These are phyloP conservation scores for Galaxea fascicularis DNA, from an alignment of 92 coral and sea anemone genomes.

Conservation along the genomic window DNA sequence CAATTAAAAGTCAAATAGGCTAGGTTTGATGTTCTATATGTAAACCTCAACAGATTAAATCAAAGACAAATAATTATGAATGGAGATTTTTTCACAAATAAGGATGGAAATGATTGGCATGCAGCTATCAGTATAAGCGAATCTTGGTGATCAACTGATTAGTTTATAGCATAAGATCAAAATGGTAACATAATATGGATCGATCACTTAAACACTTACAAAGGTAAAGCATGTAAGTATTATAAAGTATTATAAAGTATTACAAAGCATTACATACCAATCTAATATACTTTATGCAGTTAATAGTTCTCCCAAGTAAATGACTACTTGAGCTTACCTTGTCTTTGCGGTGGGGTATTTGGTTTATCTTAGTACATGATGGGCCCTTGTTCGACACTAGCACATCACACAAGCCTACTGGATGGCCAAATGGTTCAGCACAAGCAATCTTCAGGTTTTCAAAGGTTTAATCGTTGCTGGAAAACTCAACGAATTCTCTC, in stretches of 20 bases:
- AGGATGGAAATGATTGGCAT: constrained; percentile 11
- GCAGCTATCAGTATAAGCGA: constrained; percentile 8
- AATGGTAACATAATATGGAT: constrained; percentile 4
- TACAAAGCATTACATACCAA: too few species aligned
- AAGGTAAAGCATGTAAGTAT: constrained; percentile 10
- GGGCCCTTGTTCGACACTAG: constrained; percentile 73
- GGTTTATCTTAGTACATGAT: constrained; percentile 61
- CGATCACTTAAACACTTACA: constrained; percentile 12
- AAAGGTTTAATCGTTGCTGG: constrained; percentile 53
- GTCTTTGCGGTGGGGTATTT: constrained; percentile 63
- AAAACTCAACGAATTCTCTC: constrained; percentile 63
- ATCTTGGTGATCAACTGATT: constrained; percentile 7
- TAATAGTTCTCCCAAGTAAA: constrained; percentile 32
- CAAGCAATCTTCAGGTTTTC: constrained; percentile 63
- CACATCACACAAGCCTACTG: constrained; percentile 57
- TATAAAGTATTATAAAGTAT: too few species aligned
- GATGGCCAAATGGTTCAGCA: constrained; percentile 62
- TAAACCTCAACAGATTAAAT: neutral
- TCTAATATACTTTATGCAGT: constrained; percentile 32
- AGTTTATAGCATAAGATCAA: constrained; percentile 1
- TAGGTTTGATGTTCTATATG: constrained; percentile 1
- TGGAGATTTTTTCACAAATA: constrained; percentile 12
- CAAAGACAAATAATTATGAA: constrained; percentile 2
- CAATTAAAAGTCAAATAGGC: constrained; percentile 10
- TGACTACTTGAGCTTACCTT: constrained; percentile 45